These are phyloP conservation scores for Coregonus suidteri DNA, from an alignment of 2,797 vertebrate genomes.

Conservation along the genomic window DNA sequence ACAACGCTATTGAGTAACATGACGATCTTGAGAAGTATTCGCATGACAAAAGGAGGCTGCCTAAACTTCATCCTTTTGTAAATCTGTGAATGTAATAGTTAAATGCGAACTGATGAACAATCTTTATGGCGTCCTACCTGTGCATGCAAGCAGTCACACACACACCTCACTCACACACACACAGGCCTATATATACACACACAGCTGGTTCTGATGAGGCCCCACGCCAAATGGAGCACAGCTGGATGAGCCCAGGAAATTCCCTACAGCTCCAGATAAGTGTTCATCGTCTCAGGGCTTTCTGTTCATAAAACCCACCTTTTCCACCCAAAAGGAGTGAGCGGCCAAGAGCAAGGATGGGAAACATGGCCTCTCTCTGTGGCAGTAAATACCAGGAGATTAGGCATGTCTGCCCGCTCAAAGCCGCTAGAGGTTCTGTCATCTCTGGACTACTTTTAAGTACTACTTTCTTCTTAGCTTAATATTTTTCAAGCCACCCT, in stretches of 20 bases:
- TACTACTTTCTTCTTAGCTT: constrained; percentile 12
- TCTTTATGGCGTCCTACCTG: constrained; percentile 11
- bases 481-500: background rate
- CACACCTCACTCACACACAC: constrained; percentile 12
- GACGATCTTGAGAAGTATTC: background rate
- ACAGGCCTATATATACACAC: constrained; percentile 49
- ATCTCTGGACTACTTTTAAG: constrained; percentile 29
- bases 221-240: constrained; percentile 66
- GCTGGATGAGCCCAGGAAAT: constrained; percentile 75
- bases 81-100: background rate
- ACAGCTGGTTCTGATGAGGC: constrained; percentile 75
- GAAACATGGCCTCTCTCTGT: constrained; percentile 23
- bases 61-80: background rate
- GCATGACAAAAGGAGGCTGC: background rate
- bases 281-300: constrained; percentile 65
- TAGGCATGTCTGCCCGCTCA: constrained; percentile 40
- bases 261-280: constrained; percentile 72
- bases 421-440: constrained; percentile 15
- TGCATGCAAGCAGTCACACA: constrained; percentile 18
- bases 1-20: background rate
- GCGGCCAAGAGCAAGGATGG: constrained; percentile 40
- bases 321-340: constrained; percentile 51
- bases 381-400: constrained; percentile 53
- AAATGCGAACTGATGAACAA: background rate
- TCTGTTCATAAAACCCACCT: constrained; percentile 60